These are phyloP conservation scores for Sinocyclocheilus maitianheensis DNA, from an alignment of 2,113 vertebrate genomes.

Conservation along the genomic window DNA sequence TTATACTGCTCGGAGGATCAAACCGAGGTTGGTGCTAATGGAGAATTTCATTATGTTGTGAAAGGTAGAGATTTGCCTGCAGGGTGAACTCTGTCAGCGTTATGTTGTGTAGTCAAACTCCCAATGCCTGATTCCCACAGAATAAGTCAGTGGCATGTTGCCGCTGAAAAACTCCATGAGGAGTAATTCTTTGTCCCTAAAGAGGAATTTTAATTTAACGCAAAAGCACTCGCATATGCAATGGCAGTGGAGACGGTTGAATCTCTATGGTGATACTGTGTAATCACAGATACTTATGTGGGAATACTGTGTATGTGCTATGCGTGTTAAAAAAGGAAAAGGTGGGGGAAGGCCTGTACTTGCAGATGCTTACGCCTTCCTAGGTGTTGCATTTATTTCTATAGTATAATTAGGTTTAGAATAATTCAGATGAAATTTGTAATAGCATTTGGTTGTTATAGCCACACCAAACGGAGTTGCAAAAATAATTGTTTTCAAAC, in stretches of 20 bases:
- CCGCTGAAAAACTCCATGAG: neutral
- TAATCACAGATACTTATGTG: slow-evolving; percentile 30
- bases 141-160: slow-evolving; percentile 4
- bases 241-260: neutral
- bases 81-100: slow-evolving; percentile 26
- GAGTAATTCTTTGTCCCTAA: slow-evolving; percentile 8
- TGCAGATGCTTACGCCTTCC: neutral
- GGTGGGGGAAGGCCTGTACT: neutral
- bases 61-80: slow-evolving; percentile 24
- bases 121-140: neutral
- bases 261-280: slow-evolving; percentile 14
- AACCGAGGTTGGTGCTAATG: slow-evolving; percentile 25
- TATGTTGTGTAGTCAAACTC: slow-evolving; percentile 6
- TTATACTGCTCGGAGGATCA: slow-evolving; percentile 24
- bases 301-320: neutral
- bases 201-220: slow-evolving; percentile 21
- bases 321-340: neutral
- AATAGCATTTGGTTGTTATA: neutral
- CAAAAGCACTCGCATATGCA: neutral
- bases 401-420: neutral
- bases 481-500: neutral
- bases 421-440: neutral
- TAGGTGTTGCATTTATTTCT: neutral
- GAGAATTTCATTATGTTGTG: slow-evolving; percentile 42
- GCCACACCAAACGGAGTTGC: neutral